Conservation (phyloP, 1,140 invertebrate species). For the Cotesia chilonis region DNA sequence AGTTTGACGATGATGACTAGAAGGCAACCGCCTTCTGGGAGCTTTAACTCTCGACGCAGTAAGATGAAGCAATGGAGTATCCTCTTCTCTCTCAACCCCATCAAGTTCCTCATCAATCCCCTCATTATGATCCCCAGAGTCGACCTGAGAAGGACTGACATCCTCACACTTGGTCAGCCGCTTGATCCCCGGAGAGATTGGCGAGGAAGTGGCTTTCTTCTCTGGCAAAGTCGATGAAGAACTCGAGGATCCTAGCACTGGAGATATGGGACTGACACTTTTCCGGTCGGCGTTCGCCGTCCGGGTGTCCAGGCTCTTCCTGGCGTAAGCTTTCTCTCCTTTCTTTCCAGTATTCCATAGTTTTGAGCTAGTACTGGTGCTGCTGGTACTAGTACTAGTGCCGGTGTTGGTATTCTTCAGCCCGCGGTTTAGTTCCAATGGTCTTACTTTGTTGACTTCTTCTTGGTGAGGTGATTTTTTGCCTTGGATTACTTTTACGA, state of each 20-base stretch:
- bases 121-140: conserved; percentile 46
- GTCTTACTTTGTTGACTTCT: conserved; percentile 46
- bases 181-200: conserved; percentile 54
- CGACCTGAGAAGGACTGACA: conserved; percentile 44
- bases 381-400: conserved; percentile 34
- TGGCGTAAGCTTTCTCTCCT: conserved; percentile 53
- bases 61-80: conserved; percentile 70
- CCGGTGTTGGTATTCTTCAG: conserved; percentile 43
- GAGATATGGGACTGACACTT: not conserved
- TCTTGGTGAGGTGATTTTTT: conserved; percentile 40
- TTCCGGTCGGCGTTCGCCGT: conserved; percentile 5
- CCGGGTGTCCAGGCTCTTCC: conserved; percentile 53
- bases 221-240: conserved; percentile 35
- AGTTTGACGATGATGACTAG: conserved; percentile 60
- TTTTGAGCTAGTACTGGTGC: conserved; percentile 20
- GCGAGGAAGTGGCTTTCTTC: not conserved
- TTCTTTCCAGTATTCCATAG: conserved; percentile 43
- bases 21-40: conserved; percentile 72
- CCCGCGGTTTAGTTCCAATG: conserved; percentile 42
- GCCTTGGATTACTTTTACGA: conserved; percentile 74
- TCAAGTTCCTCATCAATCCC: conserved; percentile 67
- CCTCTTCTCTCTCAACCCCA: conserved; percentile 66
- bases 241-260: conserved; percentile 40
- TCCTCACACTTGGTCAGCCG: conserved; percentile 54
- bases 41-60: conserved; percentile 73